Evolutionary conservation across 2,113 vertebrate species (phyloP).

Genomic region (Eleginops maclovinus): DNA sequence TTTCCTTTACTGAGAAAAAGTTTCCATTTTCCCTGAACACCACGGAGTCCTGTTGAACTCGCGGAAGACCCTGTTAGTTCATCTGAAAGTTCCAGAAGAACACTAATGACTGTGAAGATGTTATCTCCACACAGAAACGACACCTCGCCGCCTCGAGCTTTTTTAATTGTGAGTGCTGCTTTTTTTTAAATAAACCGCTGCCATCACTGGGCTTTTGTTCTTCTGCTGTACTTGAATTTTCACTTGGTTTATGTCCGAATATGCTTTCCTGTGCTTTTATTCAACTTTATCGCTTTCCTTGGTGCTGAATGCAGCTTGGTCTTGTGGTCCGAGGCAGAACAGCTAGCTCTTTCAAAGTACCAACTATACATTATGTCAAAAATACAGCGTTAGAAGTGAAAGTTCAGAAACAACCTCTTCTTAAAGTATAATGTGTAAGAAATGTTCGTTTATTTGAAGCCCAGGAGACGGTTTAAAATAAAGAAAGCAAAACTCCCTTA

Average conservation of each 20-base stretch:
- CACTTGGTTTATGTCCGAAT: conserved; percentile 3
- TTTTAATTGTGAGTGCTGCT: conserved; percentile 26
- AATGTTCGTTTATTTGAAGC: too few species aligned
- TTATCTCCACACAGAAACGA: conserved; percentile 27
- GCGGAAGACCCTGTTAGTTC: conserved; percentile 10
- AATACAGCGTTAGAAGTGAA: too few species aligned
- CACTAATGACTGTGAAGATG: conserved; percentile 49
- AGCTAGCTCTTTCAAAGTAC: too few species aligned
- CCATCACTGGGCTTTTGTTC: conserved; percentile 16
- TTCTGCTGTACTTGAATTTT: conserved; percentile 18
- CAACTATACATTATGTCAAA: too few species aligned
- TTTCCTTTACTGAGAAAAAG: not conserved
- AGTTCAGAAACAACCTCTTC: too few species aligned
- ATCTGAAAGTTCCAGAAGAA: conserved; percentile 20
- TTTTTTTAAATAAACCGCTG: conserved; percentile 32
- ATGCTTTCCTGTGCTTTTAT: not conserved
- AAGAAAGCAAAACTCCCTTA: too few species aligned
- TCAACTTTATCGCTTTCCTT: conserved; percentile 19
- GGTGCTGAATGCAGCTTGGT: not conserved
- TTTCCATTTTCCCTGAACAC: not conserved
- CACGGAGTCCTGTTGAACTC: not conserved
- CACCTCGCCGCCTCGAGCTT: conserved; percentile 21
- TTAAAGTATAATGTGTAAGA: too few species aligned
- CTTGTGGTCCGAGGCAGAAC: too few species aligned
- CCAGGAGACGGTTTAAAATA: too few species aligned